phyloP scores from a whole-genome alignment of 2,888 invertebrate species.

The Suillia variegata region DNA sequence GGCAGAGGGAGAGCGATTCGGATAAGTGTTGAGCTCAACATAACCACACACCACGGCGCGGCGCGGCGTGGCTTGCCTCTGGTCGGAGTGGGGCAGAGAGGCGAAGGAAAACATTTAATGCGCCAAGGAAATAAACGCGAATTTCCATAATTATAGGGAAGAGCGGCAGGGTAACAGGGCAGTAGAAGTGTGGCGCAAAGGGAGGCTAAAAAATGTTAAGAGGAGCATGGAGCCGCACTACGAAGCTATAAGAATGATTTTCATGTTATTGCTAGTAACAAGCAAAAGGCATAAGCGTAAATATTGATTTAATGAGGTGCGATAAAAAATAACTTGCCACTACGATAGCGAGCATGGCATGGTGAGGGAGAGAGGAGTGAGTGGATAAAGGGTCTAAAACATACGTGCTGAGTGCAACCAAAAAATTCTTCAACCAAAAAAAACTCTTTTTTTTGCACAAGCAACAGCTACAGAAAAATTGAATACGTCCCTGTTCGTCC shows the following conservation, averaged over 20 bases:
- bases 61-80: slow-evolving; percentile 18
- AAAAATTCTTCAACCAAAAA: no score
- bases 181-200: slow-evolving; percentile 1
- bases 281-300: slow-evolving; percentile 37
- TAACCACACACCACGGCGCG: slow-evolving; percentile 28
- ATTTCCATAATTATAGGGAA: no score
- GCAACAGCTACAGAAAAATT: no score
- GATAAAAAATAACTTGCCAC: slow-evolving; percentile 41
- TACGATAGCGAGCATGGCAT: slow-evolving; percentile 3
- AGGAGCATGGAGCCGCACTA: not conserved
- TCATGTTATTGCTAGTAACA: slow-evolving; percentile 20
- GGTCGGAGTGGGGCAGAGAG: slow-evolving; percentile 17
- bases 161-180: no score
- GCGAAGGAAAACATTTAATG: slow-evolving; percentile 18
- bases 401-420: no score
- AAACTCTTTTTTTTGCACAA: no score
- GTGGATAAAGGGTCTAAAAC: no score
- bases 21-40: slow-evolving; percentile 26
- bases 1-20: not conserved
- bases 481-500: no score
- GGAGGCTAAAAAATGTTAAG: slow-evolving; percentile 6
- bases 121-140: no score
- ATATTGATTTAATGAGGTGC: slow-evolving; percentile 54
- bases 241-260: slow-evolving; percentile 17
- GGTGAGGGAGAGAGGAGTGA: no score